These are phyloP conservation scores for Aphis craccivora DNA, from an alignment of 1,140 invertebrate species.

Conservation along the genomic window DNA sequence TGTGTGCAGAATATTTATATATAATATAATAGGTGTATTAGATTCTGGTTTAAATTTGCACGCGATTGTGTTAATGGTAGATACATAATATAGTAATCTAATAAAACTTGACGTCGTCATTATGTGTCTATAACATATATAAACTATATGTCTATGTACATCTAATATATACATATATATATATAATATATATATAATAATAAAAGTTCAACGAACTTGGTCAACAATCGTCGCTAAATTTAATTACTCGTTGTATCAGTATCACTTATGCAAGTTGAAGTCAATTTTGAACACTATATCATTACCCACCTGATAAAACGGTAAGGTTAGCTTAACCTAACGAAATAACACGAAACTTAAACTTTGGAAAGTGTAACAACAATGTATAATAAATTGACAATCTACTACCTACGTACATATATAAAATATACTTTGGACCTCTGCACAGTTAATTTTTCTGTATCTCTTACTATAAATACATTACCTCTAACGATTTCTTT, in stretches of 20 bases:
- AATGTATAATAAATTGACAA: not conserved
- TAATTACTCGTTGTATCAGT: not conserved
- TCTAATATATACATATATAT: too few species aligned
- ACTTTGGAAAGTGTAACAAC: not conserved
- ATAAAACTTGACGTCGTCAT: conserved; percentile 24
- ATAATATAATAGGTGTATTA: not conserved
- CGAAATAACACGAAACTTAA: not conserved
- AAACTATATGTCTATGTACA: not conserved
- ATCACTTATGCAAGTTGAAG: not conserved
- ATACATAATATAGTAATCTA: not conserved
- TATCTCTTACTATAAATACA: not conserved
- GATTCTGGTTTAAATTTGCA: conserved; percentile 22
- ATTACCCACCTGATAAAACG: not conserved
- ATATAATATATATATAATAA: not conserved
- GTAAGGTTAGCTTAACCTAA: not conserved
- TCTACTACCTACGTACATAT: too few species aligned
- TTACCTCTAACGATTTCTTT: not conserved
- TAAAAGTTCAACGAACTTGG: conserved; percentile 11
- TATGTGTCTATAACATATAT: not conserved
- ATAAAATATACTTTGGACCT: not conserved
- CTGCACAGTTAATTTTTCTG: not conserved
- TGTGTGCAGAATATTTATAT: not conserved
- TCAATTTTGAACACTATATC: not conserved
- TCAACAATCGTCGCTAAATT: not conserved
- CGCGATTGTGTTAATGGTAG: not conserved